These are phyloP conservation scores for Caloenas nicobarica DNA, from an alignment of 2,113 vertebrate genomes.

Conservation along the genomic window DNA sequence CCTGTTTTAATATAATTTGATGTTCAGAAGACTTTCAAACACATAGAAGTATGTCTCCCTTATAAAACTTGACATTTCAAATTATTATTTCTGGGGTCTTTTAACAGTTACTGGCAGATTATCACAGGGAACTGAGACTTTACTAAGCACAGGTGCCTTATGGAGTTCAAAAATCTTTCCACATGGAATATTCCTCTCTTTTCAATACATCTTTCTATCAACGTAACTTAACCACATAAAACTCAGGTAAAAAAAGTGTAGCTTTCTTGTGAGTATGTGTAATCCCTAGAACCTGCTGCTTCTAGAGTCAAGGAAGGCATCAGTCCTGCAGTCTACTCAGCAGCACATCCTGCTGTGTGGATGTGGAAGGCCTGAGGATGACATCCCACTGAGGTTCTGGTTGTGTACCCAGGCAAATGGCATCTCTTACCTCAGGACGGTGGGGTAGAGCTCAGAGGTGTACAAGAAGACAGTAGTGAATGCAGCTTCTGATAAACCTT, in stretches of 20 bases:
- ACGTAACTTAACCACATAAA: neutral
- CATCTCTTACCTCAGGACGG: slow-evolving; percentile 83
- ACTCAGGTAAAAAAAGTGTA: neutral
- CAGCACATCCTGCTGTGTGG: neutral
- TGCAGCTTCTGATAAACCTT: slow-evolving; percentile 81
- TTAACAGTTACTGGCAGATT: neutral
- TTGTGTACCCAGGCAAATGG: neutral
- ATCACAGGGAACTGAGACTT: neutral
- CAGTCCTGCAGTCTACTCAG: neutral
- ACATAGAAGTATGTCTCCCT: neutral
- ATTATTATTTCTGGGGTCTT: neutral
- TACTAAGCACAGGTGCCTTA: neutral
- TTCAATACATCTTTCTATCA: neutral
- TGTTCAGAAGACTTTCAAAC: neutral
- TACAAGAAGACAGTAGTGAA: slow-evolving; percentile 81
- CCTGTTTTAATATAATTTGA: neutral
- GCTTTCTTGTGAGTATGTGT: neutral
- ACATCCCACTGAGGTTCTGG: neutral
- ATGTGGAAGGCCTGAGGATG: neutral
- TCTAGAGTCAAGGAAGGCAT: neutral
- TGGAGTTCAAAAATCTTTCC: neutral
- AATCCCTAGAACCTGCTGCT: neutral
- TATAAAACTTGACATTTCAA: neutral
- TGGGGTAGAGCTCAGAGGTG: slow-evolving; percentile 86
- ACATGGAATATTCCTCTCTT: neutral